These are phyloP conservation scores for Drosophila tristis DNA, from an alignment of 1,140 invertebrate genomes.

Conservation along the genomic window DNA sequence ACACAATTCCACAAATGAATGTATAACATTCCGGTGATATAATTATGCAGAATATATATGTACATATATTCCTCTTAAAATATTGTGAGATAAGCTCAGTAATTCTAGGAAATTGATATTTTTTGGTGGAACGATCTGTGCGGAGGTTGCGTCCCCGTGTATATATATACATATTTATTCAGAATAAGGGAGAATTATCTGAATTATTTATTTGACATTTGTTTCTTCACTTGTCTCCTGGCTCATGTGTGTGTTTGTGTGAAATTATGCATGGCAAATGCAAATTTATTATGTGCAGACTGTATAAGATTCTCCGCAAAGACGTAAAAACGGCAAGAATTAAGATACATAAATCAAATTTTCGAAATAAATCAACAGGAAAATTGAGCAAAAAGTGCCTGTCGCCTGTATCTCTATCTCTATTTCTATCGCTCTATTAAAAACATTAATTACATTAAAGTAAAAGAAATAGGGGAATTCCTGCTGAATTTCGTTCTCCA, in stretches of 20 bases:
- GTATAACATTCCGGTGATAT: too few relatives aligned
- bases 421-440: slow-evolving; percentile 14
- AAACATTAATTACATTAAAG: slow-evolving; percentile 37
- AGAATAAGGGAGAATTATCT: neutral
- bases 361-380: slow-evolving; percentile 66
- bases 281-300: slow-evolving; percentile 70
- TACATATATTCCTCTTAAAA: too few relatives aligned
- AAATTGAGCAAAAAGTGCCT: slow-evolving; percentile 52
- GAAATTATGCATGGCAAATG: slow-evolving; percentile 73
- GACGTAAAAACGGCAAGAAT: slow-evolving; percentile 48
- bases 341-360: slow-evolving; percentile 75
- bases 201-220: slow-evolving; percentile 74
- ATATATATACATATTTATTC: too few relatives aligned
- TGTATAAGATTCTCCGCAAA: slow-evolving; percentile 34
- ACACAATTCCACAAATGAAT: too few relatives aligned
- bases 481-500: slow-evolving; percentile 17
- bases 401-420: slow-evolving; percentile 17
- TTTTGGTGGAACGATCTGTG: too few relatives aligned
- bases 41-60: too few relatives aligned
- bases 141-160: too few relatives aligned
- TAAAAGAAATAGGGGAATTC: slow-evolving; percentile 15
- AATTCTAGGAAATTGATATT: too few relatives aligned
- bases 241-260: slow-evolving; percentile 16
- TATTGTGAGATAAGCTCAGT: too few relatives aligned
- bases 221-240: slow-evolving; percentile 24